These are phyloP conservation scores for Ricordea florida DNA, from an alignment of 92 coral and sea anemone genomes.

Conservation along the genomic window DNA sequence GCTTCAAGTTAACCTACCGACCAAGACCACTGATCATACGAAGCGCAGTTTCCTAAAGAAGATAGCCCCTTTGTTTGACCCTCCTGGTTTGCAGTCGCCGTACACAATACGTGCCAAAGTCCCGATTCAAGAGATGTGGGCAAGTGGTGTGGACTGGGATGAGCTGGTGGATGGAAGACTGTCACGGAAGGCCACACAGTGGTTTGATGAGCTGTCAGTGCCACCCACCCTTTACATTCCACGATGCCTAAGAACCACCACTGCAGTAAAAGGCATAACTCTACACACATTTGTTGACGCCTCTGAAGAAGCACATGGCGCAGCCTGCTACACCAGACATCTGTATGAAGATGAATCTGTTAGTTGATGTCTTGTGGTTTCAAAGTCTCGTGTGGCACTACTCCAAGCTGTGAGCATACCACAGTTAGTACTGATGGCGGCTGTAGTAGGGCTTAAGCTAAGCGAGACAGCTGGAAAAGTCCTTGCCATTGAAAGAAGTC, in stretches of 20 bases:
- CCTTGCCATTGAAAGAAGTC: not conserved
- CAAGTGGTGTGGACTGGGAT: too few species aligned
- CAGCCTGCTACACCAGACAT: not conserved
- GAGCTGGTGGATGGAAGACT: too few species aligned
- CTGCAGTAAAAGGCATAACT: not conserved
- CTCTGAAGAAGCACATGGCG: too few species aligned
- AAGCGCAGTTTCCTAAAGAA: constrained; percentile 61
- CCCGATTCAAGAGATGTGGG: too few species aligned
- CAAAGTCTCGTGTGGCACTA: constrained; percentile 6
- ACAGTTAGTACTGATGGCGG: constrained; percentile 54
- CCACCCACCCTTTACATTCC: not conserved
- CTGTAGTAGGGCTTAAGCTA: constrained; percentile 29
- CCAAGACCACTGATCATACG: not conserved
- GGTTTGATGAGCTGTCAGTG: constrained; percentile 9
- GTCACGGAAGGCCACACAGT: too few species aligned
- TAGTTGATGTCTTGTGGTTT: not conserved
- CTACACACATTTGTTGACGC: too few species aligned
- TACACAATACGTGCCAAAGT: too few species aligned
- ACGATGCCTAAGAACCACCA: not conserved
- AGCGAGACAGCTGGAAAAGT: constrained; percentile 3
- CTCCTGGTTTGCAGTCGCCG: too few species aligned
- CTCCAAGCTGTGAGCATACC: constrained; percentile 52
- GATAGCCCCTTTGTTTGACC: constrained; percentile 57
- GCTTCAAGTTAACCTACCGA: constrained; percentile 38
- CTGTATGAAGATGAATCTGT: not conserved